Base-by-base conservation (phyloP, 2,113 vertebrate genomes). In the Pao palembangensis region DNA sequence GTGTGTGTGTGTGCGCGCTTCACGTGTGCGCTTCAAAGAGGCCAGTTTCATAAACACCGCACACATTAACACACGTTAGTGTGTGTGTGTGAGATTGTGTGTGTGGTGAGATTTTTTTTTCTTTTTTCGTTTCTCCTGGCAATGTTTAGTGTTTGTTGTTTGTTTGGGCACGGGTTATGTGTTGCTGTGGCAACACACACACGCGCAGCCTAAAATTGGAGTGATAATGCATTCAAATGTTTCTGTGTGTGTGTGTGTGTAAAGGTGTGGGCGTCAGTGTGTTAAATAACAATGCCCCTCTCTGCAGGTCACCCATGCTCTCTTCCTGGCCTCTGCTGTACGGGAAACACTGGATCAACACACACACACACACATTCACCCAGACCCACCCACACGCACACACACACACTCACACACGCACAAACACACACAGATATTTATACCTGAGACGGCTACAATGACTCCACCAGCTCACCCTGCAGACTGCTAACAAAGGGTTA, bases 241-340 rank as follows among this genome's bases (percentile, higher is more conserved):
- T 53, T 51, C 55, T 52, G 55, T 67, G 68, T 60, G 62, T 41
- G 55, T 69, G 58, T 64, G 69, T 52, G 60, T 54, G 51, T 71
- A 52, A 60, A 48, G 58, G 71, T 75, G 67, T 84, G 80, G 54
- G 74, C 18, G 47, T 49, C n/a, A 18, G 47, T 49, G 73, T 83
- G 76, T 78, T 62, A 71, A 81, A 88, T 82, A 90, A 91, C 90
- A 91, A 91, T 90, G 82, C 81, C 73, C 80, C 72, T 79, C 88
- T 82, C 88, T 20, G 81, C 76, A 76, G 88, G 89, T 88, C 80
- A 78, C 88, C 85, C 81, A 72, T 64, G 81, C 67, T 74, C 62
- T 90, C 87, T 90, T 91, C 90, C 90, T 89, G 87, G 76, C 74
- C 58, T 31, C 57, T 55, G 81, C 67, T 61, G 53, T 64, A 85